Conservation (phyloP, 2,888 invertebrate species). For the Chymomyza procnemis region DNA sequence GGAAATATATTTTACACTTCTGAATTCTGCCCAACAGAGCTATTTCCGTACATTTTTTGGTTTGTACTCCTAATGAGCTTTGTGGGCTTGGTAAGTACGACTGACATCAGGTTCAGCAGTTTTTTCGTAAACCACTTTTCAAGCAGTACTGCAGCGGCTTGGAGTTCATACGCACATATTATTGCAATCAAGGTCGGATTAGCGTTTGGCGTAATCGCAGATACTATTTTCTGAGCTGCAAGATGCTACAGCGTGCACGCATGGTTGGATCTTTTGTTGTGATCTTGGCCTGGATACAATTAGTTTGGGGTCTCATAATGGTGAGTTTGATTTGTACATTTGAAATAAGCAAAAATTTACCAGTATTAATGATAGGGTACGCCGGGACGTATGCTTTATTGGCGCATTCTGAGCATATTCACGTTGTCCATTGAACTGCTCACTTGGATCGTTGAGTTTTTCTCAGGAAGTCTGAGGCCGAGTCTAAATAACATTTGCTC, state of each 20-base stretch:
- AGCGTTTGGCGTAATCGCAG: conserved; percentile 29
- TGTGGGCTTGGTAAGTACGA: conserved; percentile 13
- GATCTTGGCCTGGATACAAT: conserved; percentile 33
- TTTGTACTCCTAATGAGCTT: conserved; percentile 21
- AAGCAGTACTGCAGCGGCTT: background rate
- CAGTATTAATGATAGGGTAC: background rate
- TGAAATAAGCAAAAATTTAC: conserved; percentile 38
- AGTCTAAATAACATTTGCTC: background rate
- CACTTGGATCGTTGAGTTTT: conserved; percentile 17
- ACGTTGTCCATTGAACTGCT: conserved; percentile 22
- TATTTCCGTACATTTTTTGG: conserved; percentile 38
- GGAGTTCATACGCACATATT: conserved; percentile 16
- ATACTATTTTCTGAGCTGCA: conserved; percentile 7
- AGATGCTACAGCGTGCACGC: conserved; percentile 6
- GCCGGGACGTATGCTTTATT: conserved; percentile 28
- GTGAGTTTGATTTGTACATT: conserved; percentile 21
- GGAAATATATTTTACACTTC: background rate
- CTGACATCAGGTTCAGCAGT: too few relatives aligned
- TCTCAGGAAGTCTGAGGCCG: background rate
- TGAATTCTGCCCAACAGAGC: conserved; percentile 15
- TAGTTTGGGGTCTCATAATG: conserved; percentile 22
- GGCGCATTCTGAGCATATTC: conserved; percentile 25
- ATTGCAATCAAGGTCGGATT: background rate
- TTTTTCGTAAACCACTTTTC: background rate
- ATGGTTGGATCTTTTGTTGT: conserved; percentile 19